A percentile compares a stretch with the other conserved stretches of the same genome.
Evolutionary conservation across 2,797 vertebrate genomes (phyloP).

Genomic region (Danio jaintianensis): DNA sequence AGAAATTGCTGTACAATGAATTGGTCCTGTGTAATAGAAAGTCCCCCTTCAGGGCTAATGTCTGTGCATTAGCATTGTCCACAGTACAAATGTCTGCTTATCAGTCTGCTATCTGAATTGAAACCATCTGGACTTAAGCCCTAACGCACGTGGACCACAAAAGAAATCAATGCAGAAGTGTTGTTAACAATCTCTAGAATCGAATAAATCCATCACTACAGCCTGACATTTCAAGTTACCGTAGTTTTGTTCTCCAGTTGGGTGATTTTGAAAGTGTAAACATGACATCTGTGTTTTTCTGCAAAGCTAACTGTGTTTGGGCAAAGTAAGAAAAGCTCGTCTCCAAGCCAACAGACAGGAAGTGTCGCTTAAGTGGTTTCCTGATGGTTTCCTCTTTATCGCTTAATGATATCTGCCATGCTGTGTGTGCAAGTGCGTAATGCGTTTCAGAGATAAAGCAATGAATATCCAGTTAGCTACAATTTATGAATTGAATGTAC

Average conservation of each 20-base stretch:
- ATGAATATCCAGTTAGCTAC: not conserved
- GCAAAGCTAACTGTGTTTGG: conserved; percentile 57
- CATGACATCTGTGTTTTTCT: conserved; percentile 7
- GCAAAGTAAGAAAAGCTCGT: conserved; percentile 74
- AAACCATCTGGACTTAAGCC: conserved; percentile 69
- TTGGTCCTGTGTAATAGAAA: conserved; percentile 10
- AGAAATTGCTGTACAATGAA: conserved; percentile 5
- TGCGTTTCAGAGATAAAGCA: conserved; percentile 14
- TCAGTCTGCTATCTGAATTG: conserved; percentile 70
- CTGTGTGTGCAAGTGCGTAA: conserved; percentile 40
- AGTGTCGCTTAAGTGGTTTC: conserved; percentile 84
- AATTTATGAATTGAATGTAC: not conserved
- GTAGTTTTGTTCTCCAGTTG: not conserved
- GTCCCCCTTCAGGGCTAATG: conserved; percentile 8
- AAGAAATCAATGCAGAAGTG: conserved; percentile 59
- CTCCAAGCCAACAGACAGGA: conserved; percentile 82
- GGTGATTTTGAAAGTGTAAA: not conserved
- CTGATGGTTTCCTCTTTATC: conserved; percentile 84
- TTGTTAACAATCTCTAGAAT: conserved; percentile 65
- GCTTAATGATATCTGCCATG: conserved; percentile 79
- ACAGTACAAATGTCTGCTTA: conserved; percentile 59
- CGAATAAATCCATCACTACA: not conserved
- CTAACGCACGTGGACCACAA: conserved; percentile 54
- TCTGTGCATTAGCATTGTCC: conserved; percentile 5
- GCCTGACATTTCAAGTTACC: conserved; percentile 58